Percentiles rank a stretch among this genome's conserved stretches.
phyloP scores from a whole-genome alignment of 2,113 vertebrate species.

The Mobula hypostoma region DNA sequence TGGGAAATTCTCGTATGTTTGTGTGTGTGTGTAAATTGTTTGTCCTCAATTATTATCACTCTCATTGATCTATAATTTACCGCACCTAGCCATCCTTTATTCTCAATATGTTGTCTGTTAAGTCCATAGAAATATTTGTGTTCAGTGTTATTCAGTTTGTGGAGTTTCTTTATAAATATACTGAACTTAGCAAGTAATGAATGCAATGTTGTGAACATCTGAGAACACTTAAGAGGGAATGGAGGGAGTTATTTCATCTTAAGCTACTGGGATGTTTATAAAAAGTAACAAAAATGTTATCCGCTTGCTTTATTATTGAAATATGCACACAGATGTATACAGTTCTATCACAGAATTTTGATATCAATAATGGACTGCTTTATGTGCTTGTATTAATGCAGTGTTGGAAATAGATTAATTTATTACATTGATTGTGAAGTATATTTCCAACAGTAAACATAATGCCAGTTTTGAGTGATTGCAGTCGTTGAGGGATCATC shows the following conservation, averaged over 20 bases:
- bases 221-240: constrained; percentile 30
- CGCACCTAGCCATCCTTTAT: neutral
- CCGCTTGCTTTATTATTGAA: neutral
- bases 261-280: neutral
- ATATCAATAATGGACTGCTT: neutral
- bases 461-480: neutral
- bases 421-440: constrained; percentile 17
- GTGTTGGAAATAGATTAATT: neutral
- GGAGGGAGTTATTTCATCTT: no score
- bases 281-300: neutral
- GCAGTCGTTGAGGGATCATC: constrained; percentile 28
- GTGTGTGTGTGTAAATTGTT: neutral
- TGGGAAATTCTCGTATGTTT: neutral
- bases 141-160: neutral
- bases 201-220: neutral
- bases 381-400: neutral
- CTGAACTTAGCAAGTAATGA: neutral
- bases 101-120: neutral
- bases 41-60: neutral
- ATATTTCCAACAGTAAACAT: constrained; percentile 6
- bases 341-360: constrained; percentile 1
- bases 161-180: constrained; percentile 3
- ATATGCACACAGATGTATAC: neutral
- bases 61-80: neutral
- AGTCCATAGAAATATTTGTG: neutral